Evolutionary conservation across 2,888 invertebrate species (phyloP).

Genomic region (Gortyna flavago): DNA sequence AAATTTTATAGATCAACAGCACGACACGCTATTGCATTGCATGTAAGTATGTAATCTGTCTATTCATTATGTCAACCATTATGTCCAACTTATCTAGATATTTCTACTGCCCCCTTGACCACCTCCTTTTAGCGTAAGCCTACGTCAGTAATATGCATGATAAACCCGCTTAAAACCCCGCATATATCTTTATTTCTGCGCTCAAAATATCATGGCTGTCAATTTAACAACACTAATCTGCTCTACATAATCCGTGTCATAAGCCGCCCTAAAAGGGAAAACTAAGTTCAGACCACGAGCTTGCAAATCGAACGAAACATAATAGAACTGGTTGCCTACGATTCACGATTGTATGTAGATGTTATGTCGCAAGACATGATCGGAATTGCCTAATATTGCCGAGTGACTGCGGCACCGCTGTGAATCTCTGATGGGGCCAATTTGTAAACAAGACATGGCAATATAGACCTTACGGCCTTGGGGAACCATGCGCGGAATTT

Average conservation of each 20-base stretch:
- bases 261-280: slow-evolving; percentile 46
- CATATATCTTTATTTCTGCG: background rate
- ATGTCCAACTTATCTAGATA: slow-evolving; percentile 22
- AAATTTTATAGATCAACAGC: slow-evolving; percentile 17
- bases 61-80: slow-evolving; percentile 11
- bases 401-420: slow-evolving; percentile 70
- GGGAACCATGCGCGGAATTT: slow-evolving; percentile 70
- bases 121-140: background rate
- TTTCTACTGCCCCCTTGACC: slow-evolving; percentile 17
- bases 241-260: slow-evolving; percentile 23
- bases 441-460: slow-evolving; percentile 79
- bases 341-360: slow-evolving; percentile 78
- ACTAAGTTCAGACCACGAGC: slow-evolving; percentile 37
- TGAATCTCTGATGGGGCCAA: slow-evolving; percentile 80
- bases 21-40: slow-evolving; percentile 30
- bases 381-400: slow-evolving; percentile 80
- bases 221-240: slow-evolving; percentile 39
- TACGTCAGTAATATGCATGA: background rate
- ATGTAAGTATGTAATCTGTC: slow-evolving; percentile 25
- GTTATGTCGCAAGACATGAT: slow-evolving; percentile 79
- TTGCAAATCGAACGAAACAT: slow-evolving; percentile 53
- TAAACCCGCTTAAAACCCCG: background rate
- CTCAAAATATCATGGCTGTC: slow-evolving; percentile 28
- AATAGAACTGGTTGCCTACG: slow-evolving; percentile 59
- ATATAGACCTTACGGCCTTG: slow-evolving; percentile 80